Conservation (phyloP, 2,113 vertebrate genomes). For the Lophius piscatorius region DNA sequence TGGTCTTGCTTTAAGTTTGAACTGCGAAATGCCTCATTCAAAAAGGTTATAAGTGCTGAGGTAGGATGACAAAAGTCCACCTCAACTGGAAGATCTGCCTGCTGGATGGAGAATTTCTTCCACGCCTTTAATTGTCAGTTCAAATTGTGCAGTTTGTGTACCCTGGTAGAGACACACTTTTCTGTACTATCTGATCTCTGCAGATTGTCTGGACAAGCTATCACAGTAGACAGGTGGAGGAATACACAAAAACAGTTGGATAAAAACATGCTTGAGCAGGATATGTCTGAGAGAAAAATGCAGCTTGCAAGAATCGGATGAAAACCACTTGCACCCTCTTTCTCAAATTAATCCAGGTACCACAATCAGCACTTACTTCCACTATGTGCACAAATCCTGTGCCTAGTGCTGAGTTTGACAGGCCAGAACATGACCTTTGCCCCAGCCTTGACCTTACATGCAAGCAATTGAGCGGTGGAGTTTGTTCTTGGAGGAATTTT, state of each 20-base stretch:
- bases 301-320: too few relatives aligned
- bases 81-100: not conserved
- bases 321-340: slow-evolving; percentile 3
- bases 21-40: too few relatives aligned
- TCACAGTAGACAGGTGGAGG: slow-evolving; percentile 4
- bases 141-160: not conserved
- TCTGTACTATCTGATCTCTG: slow-evolving; percentile 12
- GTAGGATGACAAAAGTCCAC: too few relatives aligned
- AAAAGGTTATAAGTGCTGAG: too few relatives aligned
- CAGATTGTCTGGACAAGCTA: slow-evolving; percentile 2
- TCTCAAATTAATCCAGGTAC: not conserved
- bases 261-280: not conserved
- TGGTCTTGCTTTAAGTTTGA: too few relatives aligned
- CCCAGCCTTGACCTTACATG: slow-evolving; percentile 1
- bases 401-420: slow-evolving; percentile 2
- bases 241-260: not conserved
- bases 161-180: not conserved
- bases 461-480: not conserved
- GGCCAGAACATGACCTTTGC: slow-evolving; percentile 24
- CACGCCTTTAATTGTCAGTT: slow-evolving; percentile 7
- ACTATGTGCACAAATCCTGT: slow-evolving; percentile 18
- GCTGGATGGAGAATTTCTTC: not conserved
- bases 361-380: slow-evolving; percentile 36
- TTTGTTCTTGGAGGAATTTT: slow-evolving; percentile 8
- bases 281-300: not conserved